A percentile compares a stretch with the other conserved stretches of the same genome.
Conservation (phyloP, 2,888 invertebrate genomes). For the Drosophila nr. perissopoda region DNA sequence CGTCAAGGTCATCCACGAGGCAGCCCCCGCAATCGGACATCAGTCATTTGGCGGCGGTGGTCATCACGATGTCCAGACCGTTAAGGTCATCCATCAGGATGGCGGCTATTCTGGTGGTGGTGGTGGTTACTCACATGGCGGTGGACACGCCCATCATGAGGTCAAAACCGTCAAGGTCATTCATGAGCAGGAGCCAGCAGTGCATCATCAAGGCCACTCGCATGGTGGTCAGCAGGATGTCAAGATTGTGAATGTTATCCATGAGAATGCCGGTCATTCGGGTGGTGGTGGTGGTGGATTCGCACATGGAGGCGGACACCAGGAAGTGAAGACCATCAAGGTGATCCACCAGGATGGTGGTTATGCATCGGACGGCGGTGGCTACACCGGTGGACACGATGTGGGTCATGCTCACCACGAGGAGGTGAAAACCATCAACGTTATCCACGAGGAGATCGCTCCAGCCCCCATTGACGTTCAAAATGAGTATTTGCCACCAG, state of each 20-base stretch:
- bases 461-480: slow-evolving; percentile 34
- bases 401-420: slow-evolving; percentile 51
- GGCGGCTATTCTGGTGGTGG: slow-evolving; percentile 51
- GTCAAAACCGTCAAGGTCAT: slow-evolving; percentile 62
- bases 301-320: slow-evolving; percentile 46
- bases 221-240: slow-evolving; percentile 64
- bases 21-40: slow-evolving; percentile 14
- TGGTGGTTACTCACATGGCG: slow-evolving; percentile 33
- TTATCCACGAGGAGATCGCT: slow-evolving; percentile 62
- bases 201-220: slow-evolving; percentile 32
- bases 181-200: slow-evolving; percentile 39
- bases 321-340: slow-evolving; percentile 59
- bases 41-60: slow-evolving; percentile 19
- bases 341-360: slow-evolving; percentile 63
- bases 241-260: slow-evolving; percentile 73
- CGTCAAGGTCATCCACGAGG: slow-evolving; percentile 69
- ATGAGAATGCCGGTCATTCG: slow-evolving; percentile 54
- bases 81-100: slow-evolving; percentile 72
- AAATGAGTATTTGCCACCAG: slow-evolving; percentile 61
- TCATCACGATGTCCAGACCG: slow-evolving; percentile 67
- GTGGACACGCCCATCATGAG: slow-evolving; percentile 41
- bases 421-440: slow-evolving; percentile 60
- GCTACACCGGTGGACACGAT: slow-evolving; percentile 48
- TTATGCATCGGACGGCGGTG: slow-evolving; percentile 50
- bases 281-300: slow-evolving; percentile 55